Evolutionary conservation across 2,888 invertebrate genomes (phyloP), one percentile per base, ranked within the genome.

Genomic region (Stenoptilia bipunctidactyla): DNA sequence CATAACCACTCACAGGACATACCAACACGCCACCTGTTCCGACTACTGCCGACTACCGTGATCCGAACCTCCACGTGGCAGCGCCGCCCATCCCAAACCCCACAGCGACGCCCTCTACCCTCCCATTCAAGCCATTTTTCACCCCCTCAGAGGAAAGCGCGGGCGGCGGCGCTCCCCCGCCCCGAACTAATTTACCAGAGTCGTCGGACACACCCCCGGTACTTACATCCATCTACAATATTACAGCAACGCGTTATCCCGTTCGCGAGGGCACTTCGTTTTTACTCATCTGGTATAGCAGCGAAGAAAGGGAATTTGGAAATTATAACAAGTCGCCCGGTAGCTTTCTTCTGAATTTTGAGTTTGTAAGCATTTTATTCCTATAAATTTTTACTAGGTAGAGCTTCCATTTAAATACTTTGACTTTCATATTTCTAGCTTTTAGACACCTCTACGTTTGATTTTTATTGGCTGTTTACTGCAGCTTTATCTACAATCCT

Each of bases 201-300:
- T 80, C 77, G 75, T 66, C 74, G 76, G 82, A 82, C 82, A 82
- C 83, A 79, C 83, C 82, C 82, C 79, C 69, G 69, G 69, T 79
- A 72, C 76, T 80, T 83, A 82, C 76, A 83, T 80, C 80, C 80
- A 82, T 82, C 83, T 80, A 79, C 79, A 72, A 82, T 82, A 82
- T 82, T 82, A 82, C 77, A 72, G 68, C 64, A 71, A 71, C 82
- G 71, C 77, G 80, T 80, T 79, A 82, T 82, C 76, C 75, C 76
- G 74, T 73, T 76, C 68, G 70, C 68, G 61, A 53, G 75, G 72
- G 74, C 68, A 71, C 69, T 75, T 74, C 71, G 70, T 69, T 75
- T 66, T 70, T 69, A 75, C 69, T 69, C 73, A 73, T 71, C 68
- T 71, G 63, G 67, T 64, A 58, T 56, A 56, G 52, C 53, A 56